These are phyloP conservation scores for Bruchidius siliquastri DNA, from an alignment of 2,888 invertebrate species.

Conservation along the genomic window DNA sequence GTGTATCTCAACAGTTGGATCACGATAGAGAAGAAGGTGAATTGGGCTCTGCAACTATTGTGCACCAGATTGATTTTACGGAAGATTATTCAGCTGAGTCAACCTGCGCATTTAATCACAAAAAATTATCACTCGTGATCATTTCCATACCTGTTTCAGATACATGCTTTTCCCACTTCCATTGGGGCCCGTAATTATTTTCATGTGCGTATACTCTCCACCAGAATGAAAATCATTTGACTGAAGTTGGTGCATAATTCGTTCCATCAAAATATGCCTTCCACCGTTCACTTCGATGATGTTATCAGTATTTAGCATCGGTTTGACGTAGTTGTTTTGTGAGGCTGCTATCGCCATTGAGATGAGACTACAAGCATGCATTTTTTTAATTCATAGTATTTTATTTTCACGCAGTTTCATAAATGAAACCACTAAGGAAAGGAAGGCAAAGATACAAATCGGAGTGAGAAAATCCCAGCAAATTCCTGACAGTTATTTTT, in stretches of 20 bases:
- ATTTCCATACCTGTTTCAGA: conserved; percentile 64
- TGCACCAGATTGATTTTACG: no score
- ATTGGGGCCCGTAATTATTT: conserved; percentile 85
- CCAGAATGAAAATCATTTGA: conserved; percentile 68
- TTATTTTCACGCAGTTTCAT: no score
- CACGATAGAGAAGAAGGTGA: no score
- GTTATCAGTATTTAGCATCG: conserved; percentile 39
- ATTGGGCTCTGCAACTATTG: no score
- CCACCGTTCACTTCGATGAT: conserved; percentile 46
- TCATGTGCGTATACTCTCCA: conserved; percentile 55
- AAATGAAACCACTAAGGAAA: no score
- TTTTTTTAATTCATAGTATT: no score
- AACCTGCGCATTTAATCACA: no score
- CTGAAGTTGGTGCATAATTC: conserved; percentile 61
- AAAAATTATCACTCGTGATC: background rate
- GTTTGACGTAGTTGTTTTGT: conserved; percentile 41
- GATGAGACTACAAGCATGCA: conserved; percentile 36
- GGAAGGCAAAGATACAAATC: no score
- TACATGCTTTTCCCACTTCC: conserved; percentile 90
- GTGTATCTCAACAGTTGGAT: no score
- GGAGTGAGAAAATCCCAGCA: no score
- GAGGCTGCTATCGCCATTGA: conserved; percentile 42
- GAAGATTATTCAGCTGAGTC: no score
- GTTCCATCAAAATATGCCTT: conserved; percentile 73
- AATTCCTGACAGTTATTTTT: no score